phyloP scores from a whole-genome alignment of 1,140 invertebrate genomes.

The Dendrolimus kikuchii region DNA sequence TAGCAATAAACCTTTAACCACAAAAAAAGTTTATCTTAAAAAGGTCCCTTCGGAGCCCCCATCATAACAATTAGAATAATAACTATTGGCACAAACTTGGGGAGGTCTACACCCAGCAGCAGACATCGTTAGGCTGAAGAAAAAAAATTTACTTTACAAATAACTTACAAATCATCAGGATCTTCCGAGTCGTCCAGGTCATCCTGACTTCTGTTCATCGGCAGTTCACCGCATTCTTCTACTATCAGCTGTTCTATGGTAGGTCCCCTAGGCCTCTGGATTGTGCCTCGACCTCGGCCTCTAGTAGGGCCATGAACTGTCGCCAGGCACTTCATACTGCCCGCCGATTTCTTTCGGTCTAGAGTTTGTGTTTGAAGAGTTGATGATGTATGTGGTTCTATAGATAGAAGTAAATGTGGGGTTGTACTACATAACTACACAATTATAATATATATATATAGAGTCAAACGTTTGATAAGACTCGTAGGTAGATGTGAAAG shows the following conservation, averaged over 20 bases:
- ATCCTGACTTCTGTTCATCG: constrained; percentile 48
- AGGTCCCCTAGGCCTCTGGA: constrained; percentile 48
- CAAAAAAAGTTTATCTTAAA: too few species aligned
- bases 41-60: too few species aligned
- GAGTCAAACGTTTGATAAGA: background rate
- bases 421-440: too few species aligned
- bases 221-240: constrained; percentile 55
- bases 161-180: constrained; percentile 53
- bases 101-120: background rate
- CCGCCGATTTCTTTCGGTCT: constrained; percentile 43
- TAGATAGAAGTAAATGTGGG: constrained; percentile 1
- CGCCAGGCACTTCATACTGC: constrained; percentile 44
- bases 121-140: background rate
- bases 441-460: background rate
- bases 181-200: constrained; percentile 61
- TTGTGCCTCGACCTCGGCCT: constrained; percentile 32
- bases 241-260: constrained; percentile 60
- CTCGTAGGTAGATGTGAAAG: too few species aligned
- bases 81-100: background rate
- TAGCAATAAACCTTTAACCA: too few species aligned
- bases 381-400: constrained; percentile 58
- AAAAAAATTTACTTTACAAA: constrained; percentile 7
- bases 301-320: constrained; percentile 47
- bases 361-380: constrained; percentile 57
- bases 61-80: too few species aligned